Conservation (phyloP, 2,797 vertebrate genomes). For the Chiloscyllium punctatum region DNA sequence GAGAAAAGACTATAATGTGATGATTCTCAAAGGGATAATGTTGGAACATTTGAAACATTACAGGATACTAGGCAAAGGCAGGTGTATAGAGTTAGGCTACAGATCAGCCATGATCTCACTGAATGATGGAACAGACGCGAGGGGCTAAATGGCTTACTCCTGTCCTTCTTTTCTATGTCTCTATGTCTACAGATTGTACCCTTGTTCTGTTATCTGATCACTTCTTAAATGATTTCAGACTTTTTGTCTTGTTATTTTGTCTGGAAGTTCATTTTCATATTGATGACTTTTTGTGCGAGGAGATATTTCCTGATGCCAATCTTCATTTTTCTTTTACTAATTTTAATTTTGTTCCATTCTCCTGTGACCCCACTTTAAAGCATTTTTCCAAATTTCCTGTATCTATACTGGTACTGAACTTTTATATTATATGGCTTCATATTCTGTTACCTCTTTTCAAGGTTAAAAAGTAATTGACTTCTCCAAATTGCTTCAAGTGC, state of each 20-base stretch:
- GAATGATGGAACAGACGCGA: no score
- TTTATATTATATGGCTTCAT: background rate
- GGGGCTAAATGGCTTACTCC: no score
- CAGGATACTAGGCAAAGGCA: no score
- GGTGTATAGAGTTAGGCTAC: no score
- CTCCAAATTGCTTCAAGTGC: background rate
- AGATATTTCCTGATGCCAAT: background rate
- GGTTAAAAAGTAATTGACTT: background rate
- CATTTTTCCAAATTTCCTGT: background rate
- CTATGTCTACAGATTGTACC: background rate
- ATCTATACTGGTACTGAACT: background rate
- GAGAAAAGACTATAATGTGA: background rate
- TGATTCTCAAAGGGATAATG: no score
- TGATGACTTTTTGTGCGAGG: background rate
- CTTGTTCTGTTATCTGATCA: background rate
- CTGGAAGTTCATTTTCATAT: background rate
- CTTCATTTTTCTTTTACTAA: background rate
- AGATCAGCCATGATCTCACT: no score
- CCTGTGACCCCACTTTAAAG: background rate
- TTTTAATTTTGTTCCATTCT: background rate
- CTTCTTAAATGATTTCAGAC: background rate
- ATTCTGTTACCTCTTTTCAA: background rate
- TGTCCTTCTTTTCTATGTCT: no score
- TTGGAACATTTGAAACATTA: no score
- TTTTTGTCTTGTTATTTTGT: background rate